Evolutionary conservation across 1,140 invertebrate species (phyloP).

Genomic region (Listronotus oregonensis): DNA sequence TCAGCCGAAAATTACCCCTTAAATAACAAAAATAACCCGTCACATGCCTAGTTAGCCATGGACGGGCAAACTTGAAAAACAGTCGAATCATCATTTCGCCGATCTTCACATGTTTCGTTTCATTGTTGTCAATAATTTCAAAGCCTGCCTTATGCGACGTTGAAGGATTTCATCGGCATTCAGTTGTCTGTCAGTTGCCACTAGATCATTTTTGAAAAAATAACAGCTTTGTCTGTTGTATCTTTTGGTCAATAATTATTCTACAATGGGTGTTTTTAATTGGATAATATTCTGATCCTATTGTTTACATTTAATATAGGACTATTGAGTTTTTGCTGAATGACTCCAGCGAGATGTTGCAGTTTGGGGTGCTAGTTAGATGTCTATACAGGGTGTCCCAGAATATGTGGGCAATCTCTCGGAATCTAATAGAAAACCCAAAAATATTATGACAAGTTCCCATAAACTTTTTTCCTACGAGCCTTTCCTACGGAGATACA

Average conservation of each 20-base stretch:
- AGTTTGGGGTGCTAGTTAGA: too few species aligned
- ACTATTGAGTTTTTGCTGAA: too few species aligned
- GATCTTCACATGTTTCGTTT: slow-evolving; percentile 38
- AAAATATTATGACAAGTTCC: too few species aligned
- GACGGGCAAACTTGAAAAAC: slow-evolving; percentile 27
- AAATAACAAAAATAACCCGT: slow-evolving; percentile 29
- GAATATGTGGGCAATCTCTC: too few species aligned
- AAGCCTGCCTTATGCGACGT: slow-evolving; percentile 19
- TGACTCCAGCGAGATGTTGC: too few species aligned
- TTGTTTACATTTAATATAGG: not conserved
- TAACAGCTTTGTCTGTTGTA: slow-evolving; percentile 23
- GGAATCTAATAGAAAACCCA: too few species aligned
- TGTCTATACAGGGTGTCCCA: too few species aligned
- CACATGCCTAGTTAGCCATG: slow-evolving; percentile 35
- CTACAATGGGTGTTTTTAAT: slow-evolving; percentile 19
- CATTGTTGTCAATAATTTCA: slow-evolving; percentile 40
- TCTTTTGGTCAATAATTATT: slow-evolving; percentile 20
- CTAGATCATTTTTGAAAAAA: slow-evolving; percentile 33
- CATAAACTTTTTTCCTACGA: too few species aligned
- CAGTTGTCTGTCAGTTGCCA: slow-evolving; percentile 34
- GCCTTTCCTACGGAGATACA: too few species aligned
- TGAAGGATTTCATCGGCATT: slow-evolving; percentile 23
- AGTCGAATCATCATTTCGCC: slow-evolving; percentile 32
- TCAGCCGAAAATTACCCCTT: slow-evolving; percentile 37
- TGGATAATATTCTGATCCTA: slow-evolving; percentile 9